Evolutionary conservation across 2,797 vertebrate genomes (phyloP).

Genomic region (Otolemur crassicaudatus): DNA sequence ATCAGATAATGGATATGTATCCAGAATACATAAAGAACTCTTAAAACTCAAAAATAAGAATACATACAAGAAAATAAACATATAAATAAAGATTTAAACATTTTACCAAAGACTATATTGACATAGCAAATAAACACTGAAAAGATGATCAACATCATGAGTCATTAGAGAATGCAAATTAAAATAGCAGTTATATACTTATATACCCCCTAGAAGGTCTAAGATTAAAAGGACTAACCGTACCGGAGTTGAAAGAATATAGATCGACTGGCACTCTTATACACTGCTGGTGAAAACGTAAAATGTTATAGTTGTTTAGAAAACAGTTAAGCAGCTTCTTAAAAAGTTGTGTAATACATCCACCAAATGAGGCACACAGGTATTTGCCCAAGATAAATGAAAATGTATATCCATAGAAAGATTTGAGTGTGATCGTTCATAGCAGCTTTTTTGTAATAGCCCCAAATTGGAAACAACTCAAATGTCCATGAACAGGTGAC

Average conservation of each 20-base stretch:
- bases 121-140: not conserved
- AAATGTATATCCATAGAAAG: not conserved
- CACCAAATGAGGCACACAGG: not conserved
- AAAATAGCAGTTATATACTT: not conserved
- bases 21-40: not conserved
- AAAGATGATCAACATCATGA: not conserved
- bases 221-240: not conserved
- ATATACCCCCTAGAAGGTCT: not conserved
- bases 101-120: not conserved
- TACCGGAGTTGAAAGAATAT: not conserved
- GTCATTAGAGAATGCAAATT: not conserved
- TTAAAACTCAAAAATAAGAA: not conserved
- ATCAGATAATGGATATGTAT: slow-evolving; percentile 24
- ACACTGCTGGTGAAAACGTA: not conserved
- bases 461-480: not conserved
- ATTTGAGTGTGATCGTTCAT: not conserved
- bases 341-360: not conserved
- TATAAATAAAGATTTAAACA: not conserved
- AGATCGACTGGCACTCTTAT: not conserved
- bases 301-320: not conserved
- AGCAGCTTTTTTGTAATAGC: not conserved
- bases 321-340: slow-evolving; percentile 36
- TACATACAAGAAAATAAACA: not conserved
- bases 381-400: not conserved
- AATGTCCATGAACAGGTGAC: not conserved